phyloP scores from a whole-genome alignment of 2,888 invertebrate species.

The Prosapia bicincta region DNA sequence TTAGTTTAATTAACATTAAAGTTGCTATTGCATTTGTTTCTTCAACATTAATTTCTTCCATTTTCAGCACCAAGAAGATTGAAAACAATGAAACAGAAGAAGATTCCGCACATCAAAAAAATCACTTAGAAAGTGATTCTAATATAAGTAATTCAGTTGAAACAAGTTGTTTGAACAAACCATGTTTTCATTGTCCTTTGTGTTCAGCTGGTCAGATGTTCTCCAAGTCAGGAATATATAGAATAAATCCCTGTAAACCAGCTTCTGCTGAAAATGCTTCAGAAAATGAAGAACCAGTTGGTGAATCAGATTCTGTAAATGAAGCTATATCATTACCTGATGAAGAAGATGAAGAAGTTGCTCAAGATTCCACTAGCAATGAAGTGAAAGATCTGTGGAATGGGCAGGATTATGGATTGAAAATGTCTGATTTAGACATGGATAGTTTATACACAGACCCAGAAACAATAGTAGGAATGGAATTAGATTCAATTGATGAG shows the following conservation, averaged over 20 bases:
- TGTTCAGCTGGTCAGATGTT: slow-evolving; percentile 26
- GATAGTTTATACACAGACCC: slow-evolving; percentile 24
- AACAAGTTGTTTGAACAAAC: background rate
- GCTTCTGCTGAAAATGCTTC: background rate
- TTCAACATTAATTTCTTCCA: no score
- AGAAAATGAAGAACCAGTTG: background rate
- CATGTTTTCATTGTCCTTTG: slow-evolving; percentile 22
- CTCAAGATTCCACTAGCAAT: background rate
- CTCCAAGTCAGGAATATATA: slow-evolving; percentile 26
- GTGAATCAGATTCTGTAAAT: background rate
- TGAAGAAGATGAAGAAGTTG: background rate
- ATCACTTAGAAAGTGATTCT: background rate
- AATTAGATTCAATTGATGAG: slow-evolving; percentile 26
- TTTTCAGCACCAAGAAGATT: background rate
- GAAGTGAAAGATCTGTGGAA: slow-evolving; percentile 18
- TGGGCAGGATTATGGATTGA: slow-evolving; percentile 19
- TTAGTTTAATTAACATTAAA: no score
- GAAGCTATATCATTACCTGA: background rate
- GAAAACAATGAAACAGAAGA: background rate
- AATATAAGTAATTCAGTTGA: background rate
- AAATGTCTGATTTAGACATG: slow-evolving; percentile 29
- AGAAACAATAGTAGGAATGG: slow-evolving; percentile 27
- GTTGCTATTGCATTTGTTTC: no score
- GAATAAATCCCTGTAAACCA: background rate
- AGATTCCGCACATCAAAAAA: background rate